Conservation (phyloP, 2,113 vertebrate species). For the Oenanthe melanoleuca region DNA sequence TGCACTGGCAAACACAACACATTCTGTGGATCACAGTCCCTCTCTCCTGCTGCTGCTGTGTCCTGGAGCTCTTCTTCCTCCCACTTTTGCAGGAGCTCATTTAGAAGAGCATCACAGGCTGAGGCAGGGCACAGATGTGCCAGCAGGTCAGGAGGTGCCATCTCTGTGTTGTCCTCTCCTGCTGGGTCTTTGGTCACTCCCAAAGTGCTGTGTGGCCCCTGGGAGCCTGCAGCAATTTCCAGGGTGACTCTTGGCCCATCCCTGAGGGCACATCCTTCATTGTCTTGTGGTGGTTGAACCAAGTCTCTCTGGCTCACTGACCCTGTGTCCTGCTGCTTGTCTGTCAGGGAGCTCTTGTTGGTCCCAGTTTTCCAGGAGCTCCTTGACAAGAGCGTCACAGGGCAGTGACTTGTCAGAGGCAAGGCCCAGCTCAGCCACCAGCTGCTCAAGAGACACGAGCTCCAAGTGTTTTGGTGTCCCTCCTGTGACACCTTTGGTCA, state of each 20-base stretch:
- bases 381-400: neutral
- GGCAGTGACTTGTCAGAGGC: accelerated
- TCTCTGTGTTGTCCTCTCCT: neutral
- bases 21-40: too few species aligned
- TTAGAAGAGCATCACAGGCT: too few species aligned
- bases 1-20: too few species aligned
- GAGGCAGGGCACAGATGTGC: neutral
- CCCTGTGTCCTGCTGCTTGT: neutral
- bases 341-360: neutral
- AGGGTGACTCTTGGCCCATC: neutral
- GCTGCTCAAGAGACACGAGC: neutral
- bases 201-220: too few species aligned
- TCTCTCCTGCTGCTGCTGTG: too few species aligned
- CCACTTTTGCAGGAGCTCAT: too few species aligned
- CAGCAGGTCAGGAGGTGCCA: neutral
- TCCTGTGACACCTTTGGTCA: accelerated
- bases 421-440: neutral
- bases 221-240: neutral
- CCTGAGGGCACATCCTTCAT: neutral
- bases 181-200: neutral
- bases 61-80: too few species aligned
- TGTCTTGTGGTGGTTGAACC: neutral
- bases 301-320: neutral
- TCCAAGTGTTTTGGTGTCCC: neutral
- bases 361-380: neutral